Conservation (phyloP, 37 sponge, comb jelly and placozoan species). For the Dysidea cf. avara region DNA sequence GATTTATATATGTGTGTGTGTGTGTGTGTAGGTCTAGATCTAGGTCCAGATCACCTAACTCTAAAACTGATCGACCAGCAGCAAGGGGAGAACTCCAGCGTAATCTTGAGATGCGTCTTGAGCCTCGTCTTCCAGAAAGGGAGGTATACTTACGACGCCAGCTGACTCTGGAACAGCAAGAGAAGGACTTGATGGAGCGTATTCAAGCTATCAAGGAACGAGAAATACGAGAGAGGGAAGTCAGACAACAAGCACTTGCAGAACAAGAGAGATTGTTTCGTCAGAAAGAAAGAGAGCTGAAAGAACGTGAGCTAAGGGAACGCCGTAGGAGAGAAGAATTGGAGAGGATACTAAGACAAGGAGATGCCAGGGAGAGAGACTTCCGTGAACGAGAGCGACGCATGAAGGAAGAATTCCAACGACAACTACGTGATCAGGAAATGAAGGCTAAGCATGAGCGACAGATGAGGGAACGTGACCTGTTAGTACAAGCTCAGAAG, state of each 20-base stretch:
- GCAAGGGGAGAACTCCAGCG: conserved; percentile 28
- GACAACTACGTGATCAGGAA: conserved; percentile 45
- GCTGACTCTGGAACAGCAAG: conserved; percentile 28
- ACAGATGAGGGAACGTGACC: conserved; percentile 48
- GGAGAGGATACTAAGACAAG: conserved; percentile 38
- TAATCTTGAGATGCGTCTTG: conserved; percentile 42
- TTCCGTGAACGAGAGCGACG: conserved; percentile 45
- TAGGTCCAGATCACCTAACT: conserved; percentile 16
- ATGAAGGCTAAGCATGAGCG: conserved; percentile 28
- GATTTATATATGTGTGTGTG: too few species aligned
- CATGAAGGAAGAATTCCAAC: conserved; percentile 24
- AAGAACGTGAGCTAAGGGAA: conserved; percentile 45
- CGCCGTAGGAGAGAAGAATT: conserved; percentile 42
- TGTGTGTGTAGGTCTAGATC: too few species aligned
- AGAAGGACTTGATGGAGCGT: not conserved
- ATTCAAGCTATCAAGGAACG: conserved; percentile 32
- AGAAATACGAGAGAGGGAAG: conserved; percentile 45
- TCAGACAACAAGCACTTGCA: not conserved
- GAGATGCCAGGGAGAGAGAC: conserved; percentile 45
- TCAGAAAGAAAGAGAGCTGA: conserved; percentile 54
- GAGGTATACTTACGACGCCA: conserved; percentile 28
- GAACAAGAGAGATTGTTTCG: conserved; percentile 58
- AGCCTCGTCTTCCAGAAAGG: conserved; percentile 16
- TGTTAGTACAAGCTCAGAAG: not conserved
- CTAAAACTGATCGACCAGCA: conserved; percentile 16